phyloP scores from a whole-genome alignment of 2,113 vertebrate genomes.

The Propithecus coquereli region DNA sequence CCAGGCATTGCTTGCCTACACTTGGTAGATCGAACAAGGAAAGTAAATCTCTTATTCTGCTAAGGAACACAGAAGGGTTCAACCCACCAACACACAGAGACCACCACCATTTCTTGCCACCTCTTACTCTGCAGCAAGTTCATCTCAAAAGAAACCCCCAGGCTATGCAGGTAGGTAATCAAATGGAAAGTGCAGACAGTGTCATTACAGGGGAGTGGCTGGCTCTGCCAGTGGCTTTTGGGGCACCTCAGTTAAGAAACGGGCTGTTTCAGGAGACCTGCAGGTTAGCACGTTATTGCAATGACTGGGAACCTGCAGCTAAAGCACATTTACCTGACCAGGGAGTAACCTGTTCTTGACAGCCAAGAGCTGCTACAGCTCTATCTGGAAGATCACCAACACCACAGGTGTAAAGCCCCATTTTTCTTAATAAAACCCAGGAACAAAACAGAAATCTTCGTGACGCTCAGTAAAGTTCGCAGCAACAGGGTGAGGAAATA shows the following conservation, averaged over 20 bases:
- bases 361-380: background rate
- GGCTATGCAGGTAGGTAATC: slow-evolving; percentile 54
- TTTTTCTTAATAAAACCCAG: background rate
- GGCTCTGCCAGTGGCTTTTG: slow-evolving; percentile 64
- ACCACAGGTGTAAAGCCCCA: background rate
- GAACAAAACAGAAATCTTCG: background rate
- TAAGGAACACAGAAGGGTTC: background rate
- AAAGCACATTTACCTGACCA: slow-evolving; percentile 46
- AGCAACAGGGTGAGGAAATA: background rate
- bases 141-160: background rate
- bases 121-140: background rate
- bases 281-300: slow-evolving; percentile 60
- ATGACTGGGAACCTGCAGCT: slow-evolving; percentile 62
- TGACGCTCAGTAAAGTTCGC: background rate
- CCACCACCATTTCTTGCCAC: accelerated
- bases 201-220: slow-evolving; percentile 59
- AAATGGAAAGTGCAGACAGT: slow-evolving; percentile 51
- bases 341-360: slow-evolving; percentile 3
- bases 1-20: background rate
- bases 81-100: accelerated
- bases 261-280: slow-evolving; percentile 61
- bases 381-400: background rate
- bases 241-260: slow-evolving; percentile 66
- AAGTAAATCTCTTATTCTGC: accelerated
- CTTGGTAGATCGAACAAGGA: background rate